Conservation (phyloP, 1,140 invertebrate species). For the Drosophila pseudoobscura region DNA sequence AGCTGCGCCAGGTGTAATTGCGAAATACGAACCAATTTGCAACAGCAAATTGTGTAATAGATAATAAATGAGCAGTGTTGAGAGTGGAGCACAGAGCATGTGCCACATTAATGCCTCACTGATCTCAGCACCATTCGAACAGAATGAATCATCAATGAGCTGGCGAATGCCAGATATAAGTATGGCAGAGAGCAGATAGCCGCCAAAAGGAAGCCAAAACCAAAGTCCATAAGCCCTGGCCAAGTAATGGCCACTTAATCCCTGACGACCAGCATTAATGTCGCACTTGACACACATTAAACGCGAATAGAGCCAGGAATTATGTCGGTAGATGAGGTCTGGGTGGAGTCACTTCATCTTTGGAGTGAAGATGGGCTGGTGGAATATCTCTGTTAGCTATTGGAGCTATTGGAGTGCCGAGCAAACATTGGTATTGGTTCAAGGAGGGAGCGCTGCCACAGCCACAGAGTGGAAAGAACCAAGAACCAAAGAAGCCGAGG, state of each 20-base stretch:
- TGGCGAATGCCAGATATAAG: constrained; percentile 26
- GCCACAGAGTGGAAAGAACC: constrained; percentile 21
- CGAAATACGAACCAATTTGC: constrained; percentile 67
- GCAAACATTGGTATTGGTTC: constrained; percentile 2
- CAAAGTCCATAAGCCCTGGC: constrained; percentile 31
- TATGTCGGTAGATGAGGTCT: constrained; percentile 26
- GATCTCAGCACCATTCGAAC: constrained; percentile 45
- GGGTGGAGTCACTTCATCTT: constrained; percentile 2
- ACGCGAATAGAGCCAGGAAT: constrained; percentile 27
- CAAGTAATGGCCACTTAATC: constrained; percentile 67
- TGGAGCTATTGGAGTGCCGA: not conserved
- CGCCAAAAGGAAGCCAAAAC: not conserved
- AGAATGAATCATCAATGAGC: constrained; percentile 58
- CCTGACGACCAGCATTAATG: constrained; percentile 69
- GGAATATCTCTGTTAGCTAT: not conserved
- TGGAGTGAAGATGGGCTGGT: not conserved
- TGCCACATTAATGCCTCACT: constrained; percentile 65
- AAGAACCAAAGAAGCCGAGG: constrained; percentile 7
- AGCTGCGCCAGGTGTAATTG: constrained; percentile 76
- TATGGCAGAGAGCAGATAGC: no score
- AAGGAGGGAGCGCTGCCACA: not conserved
- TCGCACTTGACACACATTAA: constrained; percentile 75
- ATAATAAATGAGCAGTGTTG: constrained; percentile 64
- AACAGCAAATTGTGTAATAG: constrained; percentile 69
- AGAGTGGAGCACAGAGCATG: constrained; percentile 28